phyloP scores from a whole-genome alignment of 2,797 vertebrate species.

The Protonibea diacanthus region DNA sequence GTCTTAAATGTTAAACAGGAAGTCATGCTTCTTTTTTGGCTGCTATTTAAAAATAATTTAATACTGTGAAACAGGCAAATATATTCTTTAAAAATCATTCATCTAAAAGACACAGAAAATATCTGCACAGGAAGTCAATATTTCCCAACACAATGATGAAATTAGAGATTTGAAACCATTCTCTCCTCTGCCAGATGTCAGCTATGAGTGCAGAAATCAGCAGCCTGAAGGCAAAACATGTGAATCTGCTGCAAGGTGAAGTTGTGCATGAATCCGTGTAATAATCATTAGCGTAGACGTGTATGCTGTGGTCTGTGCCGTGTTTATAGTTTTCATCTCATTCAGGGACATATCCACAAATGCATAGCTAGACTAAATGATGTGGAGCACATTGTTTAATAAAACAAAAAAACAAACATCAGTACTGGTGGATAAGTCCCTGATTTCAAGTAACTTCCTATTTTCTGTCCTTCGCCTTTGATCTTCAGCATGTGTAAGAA shows the following conservation, averaged over 20 bases:
- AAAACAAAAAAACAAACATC: background rate
- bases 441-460: background rate
- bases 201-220: conserved; percentile 64
- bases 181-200: conserved; percentile 77
- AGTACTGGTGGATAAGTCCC: conserved; percentile 14
- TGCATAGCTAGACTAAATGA: background rate
- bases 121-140: background rate
- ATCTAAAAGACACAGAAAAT: background rate
- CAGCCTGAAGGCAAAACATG: conserved; percentile 67
- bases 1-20: background rate
- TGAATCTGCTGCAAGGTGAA: conserved; percentile 80
- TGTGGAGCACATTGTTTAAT: background rate
- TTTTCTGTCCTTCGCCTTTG: conserved; percentile 8
- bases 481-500: background rate
- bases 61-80: background rate
- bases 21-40: background rate
- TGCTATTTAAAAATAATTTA: too few species aligned
- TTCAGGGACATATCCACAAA: conserved; percentile 37
- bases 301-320: conserved; percentile 35
- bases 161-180: conserved; percentile 43
- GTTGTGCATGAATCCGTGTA: conserved; percentile 34
- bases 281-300: conserved; percentile 40
- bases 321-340: conserved; percentile 23
- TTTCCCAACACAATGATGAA: background rate
- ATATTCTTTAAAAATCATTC: background rate